A percentile compares a stretch with the other conserved stretches of the same genome.
These are phyloP conservation scores for Ceratitis capitata DNA, from an alignment of 1,140 invertebrate genomes.

Conservation along the genomic window DNA sequence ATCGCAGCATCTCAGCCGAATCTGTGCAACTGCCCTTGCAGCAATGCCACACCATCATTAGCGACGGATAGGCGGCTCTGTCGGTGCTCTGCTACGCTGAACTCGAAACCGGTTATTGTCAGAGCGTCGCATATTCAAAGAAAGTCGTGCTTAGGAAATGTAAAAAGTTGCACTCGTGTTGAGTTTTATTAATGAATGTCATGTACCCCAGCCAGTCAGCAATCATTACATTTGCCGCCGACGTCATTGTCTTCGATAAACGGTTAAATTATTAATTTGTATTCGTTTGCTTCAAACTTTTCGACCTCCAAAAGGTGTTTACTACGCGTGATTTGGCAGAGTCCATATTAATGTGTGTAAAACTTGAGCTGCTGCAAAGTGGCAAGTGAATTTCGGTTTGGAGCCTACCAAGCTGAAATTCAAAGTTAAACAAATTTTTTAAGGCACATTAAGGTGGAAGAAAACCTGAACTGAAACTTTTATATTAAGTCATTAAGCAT, in stretches of 20 bases:
- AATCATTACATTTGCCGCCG: not conserved
- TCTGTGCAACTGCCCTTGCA: not conserved
- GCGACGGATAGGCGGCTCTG: not conserved
- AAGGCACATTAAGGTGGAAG: no score
- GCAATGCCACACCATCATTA: not conserved
- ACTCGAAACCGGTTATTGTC: not conserved
- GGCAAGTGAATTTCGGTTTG: no score
- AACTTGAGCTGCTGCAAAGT: no score
- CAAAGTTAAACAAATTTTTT: no score
- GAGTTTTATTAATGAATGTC: slow-evolving; percentile 40
- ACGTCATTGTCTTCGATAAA: not conserved
- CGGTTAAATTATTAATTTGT: slow-evolving; percentile 17
- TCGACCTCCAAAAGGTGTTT: no score
- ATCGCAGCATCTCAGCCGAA: not conserved
- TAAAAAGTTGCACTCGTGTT: slow-evolving; percentile 13
- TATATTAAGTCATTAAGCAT: no score
- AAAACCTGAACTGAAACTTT: no score
- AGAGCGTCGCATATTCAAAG: not conserved
- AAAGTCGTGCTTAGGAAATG: not conserved
- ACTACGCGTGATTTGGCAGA: no score
- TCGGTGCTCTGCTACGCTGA: not conserved
- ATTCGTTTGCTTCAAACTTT: no score
- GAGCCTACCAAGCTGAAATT: no score
- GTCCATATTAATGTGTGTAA: no score
- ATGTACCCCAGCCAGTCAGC: slow-evolving; percentile 34